phyloP scores from a whole-genome alignment of 2,888 invertebrate species.

The Drosophila affinis region DNA sequence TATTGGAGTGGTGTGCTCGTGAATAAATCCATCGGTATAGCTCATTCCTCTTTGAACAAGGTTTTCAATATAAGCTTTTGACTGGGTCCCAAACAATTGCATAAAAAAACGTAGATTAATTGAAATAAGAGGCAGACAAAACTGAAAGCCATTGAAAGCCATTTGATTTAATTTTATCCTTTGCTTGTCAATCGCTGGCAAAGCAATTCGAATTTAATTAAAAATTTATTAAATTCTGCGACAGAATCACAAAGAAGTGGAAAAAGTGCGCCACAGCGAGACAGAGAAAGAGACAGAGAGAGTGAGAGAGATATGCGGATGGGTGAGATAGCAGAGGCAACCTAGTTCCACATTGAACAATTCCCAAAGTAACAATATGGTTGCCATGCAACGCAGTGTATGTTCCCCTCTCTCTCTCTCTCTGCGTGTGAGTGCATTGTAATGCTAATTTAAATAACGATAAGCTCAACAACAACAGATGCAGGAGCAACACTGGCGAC shows the following conservation, averaged over 20 bases:
- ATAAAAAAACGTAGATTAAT: not conserved
- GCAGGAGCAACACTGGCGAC: conserved; percentile 38
- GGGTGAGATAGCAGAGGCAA: conserved; percentile 29
- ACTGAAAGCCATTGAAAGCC: not conserved
- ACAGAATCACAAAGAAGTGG: conserved; percentile 18
- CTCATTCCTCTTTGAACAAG: too few relatives aligned
- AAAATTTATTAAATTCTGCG: conserved; percentile 62
- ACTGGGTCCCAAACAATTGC: not conserved
- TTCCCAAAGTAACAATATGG: conserved; percentile 61
- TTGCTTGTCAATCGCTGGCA: conserved; percentile 54
- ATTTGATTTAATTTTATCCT: conserved; percentile 14
- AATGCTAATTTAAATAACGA: conserved; percentile 79
- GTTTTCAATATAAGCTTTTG: not conserved
- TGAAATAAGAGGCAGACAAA: not conserved
- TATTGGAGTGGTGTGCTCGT: not conserved
- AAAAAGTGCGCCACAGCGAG: conserved; percentile 1
- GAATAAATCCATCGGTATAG: not conserved
- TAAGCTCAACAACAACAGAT: conserved; percentile 62
- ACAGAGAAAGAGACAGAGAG: not conserved
- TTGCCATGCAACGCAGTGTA: conserved; percentile 29
- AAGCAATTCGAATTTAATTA: conserved; percentile 58
- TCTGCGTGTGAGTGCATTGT: conserved; percentile 59
- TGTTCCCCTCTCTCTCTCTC: too few relatives aligned
- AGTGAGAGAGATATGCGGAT: not conserved
- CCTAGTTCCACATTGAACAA: conserved; percentile 48